Evolutionary conservation across 92 coral and sea anemone genomes (phyloP).

Genomic region (Pocillopora grandis): DNA sequence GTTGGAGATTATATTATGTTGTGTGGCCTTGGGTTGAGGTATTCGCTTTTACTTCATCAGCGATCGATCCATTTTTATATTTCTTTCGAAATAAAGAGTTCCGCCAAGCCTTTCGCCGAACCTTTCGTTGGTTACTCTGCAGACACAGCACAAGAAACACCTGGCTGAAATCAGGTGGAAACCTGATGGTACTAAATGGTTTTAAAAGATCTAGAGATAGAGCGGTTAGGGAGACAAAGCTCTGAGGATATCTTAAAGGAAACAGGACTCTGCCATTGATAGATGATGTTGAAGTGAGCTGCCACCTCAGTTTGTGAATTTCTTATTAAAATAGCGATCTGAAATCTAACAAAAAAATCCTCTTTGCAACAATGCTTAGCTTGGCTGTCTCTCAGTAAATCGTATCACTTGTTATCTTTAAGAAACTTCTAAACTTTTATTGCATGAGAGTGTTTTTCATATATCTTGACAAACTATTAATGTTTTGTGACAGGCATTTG

Average conservation of each 20-base stretch:
- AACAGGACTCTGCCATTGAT: no score
- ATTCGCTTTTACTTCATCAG: not conserved
- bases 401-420: no score
- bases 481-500: no score
- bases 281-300: no score
- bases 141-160: not conserved
- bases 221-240: not conserved
- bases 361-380: no score
- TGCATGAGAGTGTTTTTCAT: not conserved
- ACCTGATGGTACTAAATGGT: no score
- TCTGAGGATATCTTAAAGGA: not conserved
- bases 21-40: slow-evolving; percentile 14
- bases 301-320: no score
- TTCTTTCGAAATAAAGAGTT: not conserved
- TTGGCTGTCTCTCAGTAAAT: no score
- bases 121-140: not conserved
- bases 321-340: no score
- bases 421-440: no score
- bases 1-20: not conserved
- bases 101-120: not conserved
- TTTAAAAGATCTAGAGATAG: not conserved
- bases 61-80: not conserved
- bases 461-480: not conserved
- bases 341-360: no score
- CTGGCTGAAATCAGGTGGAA: not conserved